These are phyloP conservation scores for Sebastes diaconus DNA, from an alignment of 2,797 vertebrate species.

Conservation along the genomic window DNA sequence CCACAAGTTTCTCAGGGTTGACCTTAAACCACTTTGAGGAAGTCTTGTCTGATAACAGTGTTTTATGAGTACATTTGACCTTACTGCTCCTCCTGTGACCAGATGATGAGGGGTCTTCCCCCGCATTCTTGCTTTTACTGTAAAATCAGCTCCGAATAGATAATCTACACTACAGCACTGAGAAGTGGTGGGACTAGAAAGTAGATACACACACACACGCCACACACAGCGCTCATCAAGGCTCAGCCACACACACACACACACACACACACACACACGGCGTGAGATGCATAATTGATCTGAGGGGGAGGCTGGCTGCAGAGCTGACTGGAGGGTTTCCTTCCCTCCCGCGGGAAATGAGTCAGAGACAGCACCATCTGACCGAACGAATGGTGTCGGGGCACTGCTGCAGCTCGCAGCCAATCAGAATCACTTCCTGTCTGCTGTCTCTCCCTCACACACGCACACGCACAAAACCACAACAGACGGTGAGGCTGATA, in stretches of 20 bases:
- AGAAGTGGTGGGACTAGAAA: slow-evolving; percentile 7
- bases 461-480: neutral
- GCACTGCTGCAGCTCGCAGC: slow-evolving; percentile 29
- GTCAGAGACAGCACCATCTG: slow-evolving; percentile 52
- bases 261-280: neutral
- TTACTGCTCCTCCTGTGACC: neutral
- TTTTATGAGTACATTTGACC: neutral
- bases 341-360: slow-evolving; percentile 42
- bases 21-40: neutral
- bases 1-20: neutral
- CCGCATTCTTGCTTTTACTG: slow-evolving; percentile 9
- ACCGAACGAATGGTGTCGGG: neutral
- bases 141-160: slow-evolving; percentile 1
- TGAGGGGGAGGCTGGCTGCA: slow-evolving; percentile 1
- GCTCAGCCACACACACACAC: neutral
- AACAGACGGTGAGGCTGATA: neutral
- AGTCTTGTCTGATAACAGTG: neutral
- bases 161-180: neutral
- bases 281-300: slow-evolving; percentile 20
- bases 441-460: neutral
- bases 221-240: too few species aligned
- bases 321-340: slow-evolving; percentile 44
- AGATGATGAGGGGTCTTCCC: neutral
- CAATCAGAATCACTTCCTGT: slow-evolving; percentile 58
- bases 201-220: neutral